Conservation (phyloP, 2,888 invertebrate species). For the Epicampocera succincta region DNA sequence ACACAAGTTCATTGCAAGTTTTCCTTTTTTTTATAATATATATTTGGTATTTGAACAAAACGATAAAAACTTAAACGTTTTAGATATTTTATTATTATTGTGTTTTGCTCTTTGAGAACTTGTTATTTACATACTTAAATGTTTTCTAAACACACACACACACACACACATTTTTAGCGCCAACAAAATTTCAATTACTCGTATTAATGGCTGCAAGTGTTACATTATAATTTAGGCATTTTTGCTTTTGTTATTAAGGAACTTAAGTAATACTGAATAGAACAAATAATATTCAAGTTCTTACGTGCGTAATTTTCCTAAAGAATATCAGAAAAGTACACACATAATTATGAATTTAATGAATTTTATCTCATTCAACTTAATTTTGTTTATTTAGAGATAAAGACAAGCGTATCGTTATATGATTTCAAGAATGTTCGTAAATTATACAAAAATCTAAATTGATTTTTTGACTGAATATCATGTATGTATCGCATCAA, state of each 20-base stretch:
- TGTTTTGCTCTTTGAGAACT: constrained; percentile 31
- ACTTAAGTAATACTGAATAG: constrained; percentile 28
- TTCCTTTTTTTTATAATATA: background rate
- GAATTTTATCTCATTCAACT: too few relatives aligned
- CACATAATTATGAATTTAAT: too few relatives aligned
- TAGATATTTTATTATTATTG: constrained; percentile 31
- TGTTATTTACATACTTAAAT: constrained; percentile 23
- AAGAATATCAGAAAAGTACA: background rate
- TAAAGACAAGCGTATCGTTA: too few relatives aligned
- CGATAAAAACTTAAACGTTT: background rate
- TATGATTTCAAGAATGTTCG: too few relatives aligned
- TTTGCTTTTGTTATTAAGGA: constrained; percentile 37
- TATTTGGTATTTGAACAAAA: constrained; percentile 39
- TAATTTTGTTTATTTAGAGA: too few relatives aligned
- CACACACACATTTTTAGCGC: constrained; percentile 41
- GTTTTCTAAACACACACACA: constrained; percentile 34
- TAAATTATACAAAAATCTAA: too few relatives aligned
- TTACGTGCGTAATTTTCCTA: constrained; percentile 1
- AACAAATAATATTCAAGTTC: constrained; percentile 12
- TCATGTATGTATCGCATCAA: too few relatives aligned
- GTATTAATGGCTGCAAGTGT: constrained; percentile 53
- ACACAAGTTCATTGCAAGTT: background rate
- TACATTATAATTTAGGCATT: constrained; percentile 45
- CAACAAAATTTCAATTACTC: constrained; percentile 62
- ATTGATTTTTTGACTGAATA: too few relatives aligned